These are phyloP conservation scores for Myotis findleyi DNA, from an alignment of 2,797 vertebrate genomes.

Conservation along the genomic window DNA sequence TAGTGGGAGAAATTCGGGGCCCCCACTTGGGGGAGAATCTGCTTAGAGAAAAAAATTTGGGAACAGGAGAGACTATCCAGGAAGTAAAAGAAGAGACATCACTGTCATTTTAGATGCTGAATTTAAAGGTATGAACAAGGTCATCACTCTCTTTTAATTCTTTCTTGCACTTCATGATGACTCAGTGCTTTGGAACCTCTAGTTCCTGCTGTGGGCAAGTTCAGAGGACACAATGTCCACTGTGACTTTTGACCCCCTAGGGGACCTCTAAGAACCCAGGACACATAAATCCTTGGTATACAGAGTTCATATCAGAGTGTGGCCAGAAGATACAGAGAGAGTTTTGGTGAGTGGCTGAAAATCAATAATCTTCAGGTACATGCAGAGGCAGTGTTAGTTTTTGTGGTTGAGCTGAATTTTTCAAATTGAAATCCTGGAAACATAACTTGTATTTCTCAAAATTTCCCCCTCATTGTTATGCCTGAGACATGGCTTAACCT, in stretches of 20 bases:
- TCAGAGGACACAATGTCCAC: not conserved
- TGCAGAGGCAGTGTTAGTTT: not conserved
- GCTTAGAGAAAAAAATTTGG: not conserved
- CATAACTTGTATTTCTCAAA: not conserved
- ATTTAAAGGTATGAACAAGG: not conserved
- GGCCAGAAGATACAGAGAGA: not conserved
- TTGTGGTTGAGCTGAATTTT: not conserved
- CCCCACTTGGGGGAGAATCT: not conserved
- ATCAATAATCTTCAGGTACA: not conserved
- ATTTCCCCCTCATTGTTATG: not conserved
- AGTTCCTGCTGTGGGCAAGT: not conserved
- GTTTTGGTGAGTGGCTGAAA: not conserved
- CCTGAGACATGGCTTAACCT: slow-evolving; percentile 57
- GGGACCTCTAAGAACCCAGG: not conserved
- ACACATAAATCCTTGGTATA: not conserved
- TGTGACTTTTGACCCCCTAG: not conserved
- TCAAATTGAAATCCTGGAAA: not conserved
- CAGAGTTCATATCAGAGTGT: not conserved
- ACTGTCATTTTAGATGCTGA: not conserved
- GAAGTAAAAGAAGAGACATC: not conserved
- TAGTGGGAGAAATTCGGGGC: not conserved
- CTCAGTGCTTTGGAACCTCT: not conserved
- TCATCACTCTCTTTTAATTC: not conserved
- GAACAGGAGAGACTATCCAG: not conserved
- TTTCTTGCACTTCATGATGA: not conserved